Conservation (phyloP, 2,797 vertebrate species). For the Epinephelus malabaricus region DNA sequence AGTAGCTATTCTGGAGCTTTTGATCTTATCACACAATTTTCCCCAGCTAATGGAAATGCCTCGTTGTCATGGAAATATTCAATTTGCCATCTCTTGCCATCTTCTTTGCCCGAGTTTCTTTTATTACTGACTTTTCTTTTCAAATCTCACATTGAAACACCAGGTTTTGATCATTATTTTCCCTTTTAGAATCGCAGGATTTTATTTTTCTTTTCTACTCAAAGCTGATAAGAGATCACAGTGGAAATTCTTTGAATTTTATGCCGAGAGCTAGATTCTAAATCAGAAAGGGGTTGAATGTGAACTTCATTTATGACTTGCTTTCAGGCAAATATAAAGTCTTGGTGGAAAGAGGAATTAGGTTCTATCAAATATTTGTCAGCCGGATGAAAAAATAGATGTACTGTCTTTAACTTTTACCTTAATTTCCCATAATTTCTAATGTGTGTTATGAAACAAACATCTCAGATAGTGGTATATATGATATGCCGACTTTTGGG, state of each 20-base stretch:
- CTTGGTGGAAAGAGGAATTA: not conserved
- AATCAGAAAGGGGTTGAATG: constrained; percentile 8
- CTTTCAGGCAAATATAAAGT: not conserved
- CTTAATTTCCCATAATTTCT: not conserved
- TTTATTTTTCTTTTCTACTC: not conserved
- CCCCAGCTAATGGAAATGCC: not conserved
- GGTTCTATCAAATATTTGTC: constrained; percentile 8
- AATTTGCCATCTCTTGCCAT: not conserved
- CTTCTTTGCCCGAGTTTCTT: not conserved
- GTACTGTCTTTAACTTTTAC: not conserved
- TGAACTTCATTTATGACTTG: constrained; percentile 19
- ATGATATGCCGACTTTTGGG: not conserved
- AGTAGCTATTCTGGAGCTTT: not conserved
- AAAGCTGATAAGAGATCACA: not conserved
- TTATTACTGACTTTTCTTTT: not conserved
- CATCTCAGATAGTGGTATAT: not conserved
- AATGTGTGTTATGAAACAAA: not conserved
- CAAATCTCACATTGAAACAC: constrained; percentile 7
- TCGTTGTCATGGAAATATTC: not conserved
- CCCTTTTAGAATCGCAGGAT: not conserved
- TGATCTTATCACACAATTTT: not conserved
- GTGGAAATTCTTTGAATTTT: not conserved
- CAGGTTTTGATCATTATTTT: constrained; percentile 7
- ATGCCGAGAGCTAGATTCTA: constrained; percentile 1
- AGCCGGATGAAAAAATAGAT: constrained; percentile 6